phyloP scores from a whole-genome alignment of 2,113 vertebrate genomes.

The Platysternon megacephalum region DNA sequence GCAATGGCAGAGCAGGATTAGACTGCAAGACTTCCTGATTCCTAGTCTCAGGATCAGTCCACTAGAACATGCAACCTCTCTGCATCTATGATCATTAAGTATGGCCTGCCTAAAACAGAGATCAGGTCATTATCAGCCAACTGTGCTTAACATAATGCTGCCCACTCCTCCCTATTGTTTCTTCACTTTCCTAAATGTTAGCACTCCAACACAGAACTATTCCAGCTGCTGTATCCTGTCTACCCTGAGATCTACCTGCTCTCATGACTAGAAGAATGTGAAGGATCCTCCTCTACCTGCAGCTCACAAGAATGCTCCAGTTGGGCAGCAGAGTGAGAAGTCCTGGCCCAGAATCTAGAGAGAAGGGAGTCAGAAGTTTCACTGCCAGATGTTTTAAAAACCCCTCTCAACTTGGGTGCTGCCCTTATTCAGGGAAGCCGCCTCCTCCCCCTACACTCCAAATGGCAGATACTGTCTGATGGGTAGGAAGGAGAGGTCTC shows the following conservation, averaged over 20 bases:
- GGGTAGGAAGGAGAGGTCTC: neutral
- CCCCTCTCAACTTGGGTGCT: neutral
- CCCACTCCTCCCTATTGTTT: neutral
- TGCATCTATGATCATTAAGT: neutral
- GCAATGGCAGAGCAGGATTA: neutral
- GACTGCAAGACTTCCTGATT: neutral
- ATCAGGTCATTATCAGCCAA: slow-evolving; percentile 40
- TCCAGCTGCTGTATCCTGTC: neutral
- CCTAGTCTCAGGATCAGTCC: neutral
- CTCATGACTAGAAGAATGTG: neutral
- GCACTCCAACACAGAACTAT: neutral
- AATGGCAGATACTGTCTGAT: neutral
- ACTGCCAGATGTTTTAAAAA: neutral
- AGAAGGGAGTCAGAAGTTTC: neutral
- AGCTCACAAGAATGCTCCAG: neutral
- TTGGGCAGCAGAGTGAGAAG: neutral
- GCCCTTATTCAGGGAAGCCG: neutral
- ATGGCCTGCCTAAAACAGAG: slow-evolving; percentile 12
- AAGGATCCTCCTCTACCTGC: accelerated
- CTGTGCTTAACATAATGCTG: slow-evolving; percentile 24
- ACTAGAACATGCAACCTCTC: slow-evolving; percentile 8
- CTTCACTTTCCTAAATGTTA: neutral
- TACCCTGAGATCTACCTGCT: slow-evolving; percentile 31
- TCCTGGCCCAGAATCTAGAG: neutral
- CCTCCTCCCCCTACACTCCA: neutral